These are phyloP conservation scores for Montipora cactus DNA, from an alignment of 64 coral and sea anemone genomes.

Conservation along the genomic window DNA sequence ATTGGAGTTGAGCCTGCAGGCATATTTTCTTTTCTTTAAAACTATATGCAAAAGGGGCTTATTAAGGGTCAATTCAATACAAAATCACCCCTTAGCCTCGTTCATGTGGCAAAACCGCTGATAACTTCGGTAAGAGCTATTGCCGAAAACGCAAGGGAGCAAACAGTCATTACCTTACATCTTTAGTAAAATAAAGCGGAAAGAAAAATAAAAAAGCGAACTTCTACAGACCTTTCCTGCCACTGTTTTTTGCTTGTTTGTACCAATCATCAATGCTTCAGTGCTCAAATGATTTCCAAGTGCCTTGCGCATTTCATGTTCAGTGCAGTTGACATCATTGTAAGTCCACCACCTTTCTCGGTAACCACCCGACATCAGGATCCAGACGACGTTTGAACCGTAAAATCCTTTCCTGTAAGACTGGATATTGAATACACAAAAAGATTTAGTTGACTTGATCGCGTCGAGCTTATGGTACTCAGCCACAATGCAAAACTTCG, in stretches of 20 bases:
- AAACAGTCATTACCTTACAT: too few species aligned
- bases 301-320: slow-evolving; percentile 41
- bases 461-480: too few species aligned
- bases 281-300: slow-evolving; percentile 80
- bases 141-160: too few species aligned
- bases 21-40: too few species aligned
- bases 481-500: too few species aligned
- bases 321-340: slow-evolving; percentile 81
- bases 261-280: slow-evolving; percentile 76
- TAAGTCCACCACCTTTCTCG: slow-evolving; percentile 75
- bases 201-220: not conserved
- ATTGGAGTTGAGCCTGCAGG: too few species aligned
- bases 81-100: too few species aligned
- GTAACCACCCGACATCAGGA: slow-evolving; percentile 81
- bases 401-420: slow-evolving; percentile 78
- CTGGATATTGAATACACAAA: slow-evolving; percentile 9
- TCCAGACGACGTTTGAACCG: slow-evolving; percentile 86
- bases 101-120: too few species aligned
- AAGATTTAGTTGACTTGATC: not conserved
- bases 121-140: too few species aligned
- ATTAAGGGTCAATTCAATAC: too few species aligned
- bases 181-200: too few species aligned
- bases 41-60: too few species aligned
- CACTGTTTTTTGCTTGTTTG: slow-evolving; percentile 41
- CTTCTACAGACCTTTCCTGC: slow-evolving; percentile 52